Evolutionary conservation across 2,888 invertebrate genomes (phyloP).

Genomic region (Maniola hyperantus): DNA sequence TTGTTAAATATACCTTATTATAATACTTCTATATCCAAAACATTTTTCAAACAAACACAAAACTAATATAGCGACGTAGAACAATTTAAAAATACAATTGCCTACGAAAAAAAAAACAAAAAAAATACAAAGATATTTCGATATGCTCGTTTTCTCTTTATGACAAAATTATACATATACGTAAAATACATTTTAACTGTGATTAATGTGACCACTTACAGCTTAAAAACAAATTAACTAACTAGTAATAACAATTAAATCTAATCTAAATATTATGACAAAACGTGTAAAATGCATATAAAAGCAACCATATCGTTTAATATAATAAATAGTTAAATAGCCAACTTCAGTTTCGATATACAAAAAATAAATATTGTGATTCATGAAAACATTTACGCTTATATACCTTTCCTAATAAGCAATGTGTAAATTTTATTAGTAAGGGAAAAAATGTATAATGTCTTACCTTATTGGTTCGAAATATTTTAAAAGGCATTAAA

Average conservation of each 20-base stretch:
- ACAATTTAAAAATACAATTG: too few species aligned
- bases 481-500: not conserved
- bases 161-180: too few species aligned
- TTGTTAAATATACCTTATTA: not conserved
- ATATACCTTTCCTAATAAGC: too few species aligned
- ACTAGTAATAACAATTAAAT: not conserved
- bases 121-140: too few species aligned
- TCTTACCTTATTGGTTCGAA: not conserved
- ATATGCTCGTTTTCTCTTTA: too few species aligned
- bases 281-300: slow-evolving; percentile 15
- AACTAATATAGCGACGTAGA: too few species aligned
- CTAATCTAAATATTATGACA: slow-evolving; percentile 12
- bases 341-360: not conserved
- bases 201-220: not conserved
- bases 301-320: slow-evolving; percentile 6
- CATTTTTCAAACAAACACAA: not conserved
- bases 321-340: not conserved
- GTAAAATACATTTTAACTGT: not conserved
- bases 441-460: too few species aligned
- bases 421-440: too few species aligned
- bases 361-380: too few species aligned
- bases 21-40: not conserved
- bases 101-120: too few species aligned
- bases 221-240: not conserved
- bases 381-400: too few species aligned